phyloP scores from a whole-genome alignment of 2,888 invertebrate genomes.

The Isoperla grammatica region DNA sequence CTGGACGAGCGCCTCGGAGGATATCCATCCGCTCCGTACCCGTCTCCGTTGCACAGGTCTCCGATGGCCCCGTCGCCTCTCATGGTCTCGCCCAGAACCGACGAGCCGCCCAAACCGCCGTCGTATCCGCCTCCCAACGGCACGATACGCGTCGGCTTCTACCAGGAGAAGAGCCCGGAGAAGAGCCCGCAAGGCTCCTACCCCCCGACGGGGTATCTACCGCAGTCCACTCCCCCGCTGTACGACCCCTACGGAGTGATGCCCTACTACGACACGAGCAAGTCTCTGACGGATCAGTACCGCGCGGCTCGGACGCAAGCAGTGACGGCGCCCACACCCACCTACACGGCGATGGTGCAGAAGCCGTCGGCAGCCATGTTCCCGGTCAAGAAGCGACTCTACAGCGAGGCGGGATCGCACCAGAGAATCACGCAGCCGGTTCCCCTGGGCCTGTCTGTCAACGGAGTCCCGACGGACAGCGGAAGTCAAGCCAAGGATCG shows the following conservation, averaged over 20 bases:
- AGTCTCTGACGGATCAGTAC: slow-evolving; percentile 50
- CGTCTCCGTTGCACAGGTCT: slow-evolving; percentile 66
- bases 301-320: slow-evolving; percentile 32
- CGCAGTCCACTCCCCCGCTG: slow-evolving; percentile 24
- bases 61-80: slow-evolving; percentile 47
- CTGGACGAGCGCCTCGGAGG: slow-evolving; percentile 54
- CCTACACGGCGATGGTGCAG: slow-evolving; percentile 1
- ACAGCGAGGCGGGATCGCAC: slow-evolving; percentile 44
- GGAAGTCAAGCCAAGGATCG: background rate
- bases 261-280: slow-evolving; percentile 55
- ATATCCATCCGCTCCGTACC: slow-evolving; percentile 62
- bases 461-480: background rate
- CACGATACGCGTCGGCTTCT: slow-evolving; percentile 80
- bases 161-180: slow-evolving; percentile 63
- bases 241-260: slow-evolving; percentile 26
- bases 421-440: background rate
- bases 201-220: slow-evolving; percentile 23
- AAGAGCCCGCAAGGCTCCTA: slow-evolving; percentile 30
- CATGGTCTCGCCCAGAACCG: slow-evolving; percentile 66
- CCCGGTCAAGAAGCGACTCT: slow-evolving; percentile 60
- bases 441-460: background rate
- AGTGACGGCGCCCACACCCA: background rate
- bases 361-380: slow-evolving; percentile 45
- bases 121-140: slow-evolving; percentile 70
- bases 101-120: slow-evolving; percentile 57